Evolutionary conservation across 2,113 vertebrate species (phyloP).

Genomic region (Perca schrenkii): DNA sequence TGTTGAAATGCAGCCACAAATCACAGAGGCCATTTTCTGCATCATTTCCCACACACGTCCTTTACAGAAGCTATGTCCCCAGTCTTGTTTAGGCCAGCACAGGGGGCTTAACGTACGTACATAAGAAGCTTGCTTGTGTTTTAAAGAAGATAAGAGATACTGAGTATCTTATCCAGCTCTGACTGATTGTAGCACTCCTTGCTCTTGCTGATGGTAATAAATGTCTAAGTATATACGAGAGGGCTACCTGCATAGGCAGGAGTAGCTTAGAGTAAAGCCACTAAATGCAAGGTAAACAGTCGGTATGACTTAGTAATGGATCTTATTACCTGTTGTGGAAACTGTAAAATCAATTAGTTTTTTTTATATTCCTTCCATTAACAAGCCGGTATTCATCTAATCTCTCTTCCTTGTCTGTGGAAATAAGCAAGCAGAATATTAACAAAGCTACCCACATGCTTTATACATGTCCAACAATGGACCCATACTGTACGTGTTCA

Average conservation of each 20-base stretch:
- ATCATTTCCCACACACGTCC: constrained; percentile 49
- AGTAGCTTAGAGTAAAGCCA: constrained; percentile 3
- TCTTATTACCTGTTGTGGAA: constrained; percentile 22
- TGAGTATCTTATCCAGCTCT: background rate
- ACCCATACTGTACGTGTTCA: background rate
- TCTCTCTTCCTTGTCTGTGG: background rate
- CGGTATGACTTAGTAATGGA: constrained; percentile 9
- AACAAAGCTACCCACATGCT: background rate
- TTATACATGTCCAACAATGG: background rate
- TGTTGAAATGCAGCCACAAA: constrained; percentile 46
- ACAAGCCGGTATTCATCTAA: background rate
- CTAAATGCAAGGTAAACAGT: background rate
- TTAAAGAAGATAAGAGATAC: constrained; percentile 16
- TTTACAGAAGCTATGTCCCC: constrained; percentile 20
- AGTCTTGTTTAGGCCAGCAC: constrained; percentile 34
- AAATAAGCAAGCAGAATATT: background rate
- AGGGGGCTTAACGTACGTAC: constrained; percentile 4
- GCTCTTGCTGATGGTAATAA: background rate
- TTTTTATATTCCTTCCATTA: constrained; percentile 9
- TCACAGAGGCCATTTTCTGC: constrained; percentile 60
- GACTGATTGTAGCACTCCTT: background rate
- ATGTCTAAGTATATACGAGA: constrained; percentile 9
- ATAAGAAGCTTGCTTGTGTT: constrained; percentile 28
- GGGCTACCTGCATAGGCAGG: background rate
- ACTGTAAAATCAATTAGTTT: background rate